Base-by-base conservation (phyloP, 2,113 vertebrate species). In the Sclerurus mexicanus region DNA sequence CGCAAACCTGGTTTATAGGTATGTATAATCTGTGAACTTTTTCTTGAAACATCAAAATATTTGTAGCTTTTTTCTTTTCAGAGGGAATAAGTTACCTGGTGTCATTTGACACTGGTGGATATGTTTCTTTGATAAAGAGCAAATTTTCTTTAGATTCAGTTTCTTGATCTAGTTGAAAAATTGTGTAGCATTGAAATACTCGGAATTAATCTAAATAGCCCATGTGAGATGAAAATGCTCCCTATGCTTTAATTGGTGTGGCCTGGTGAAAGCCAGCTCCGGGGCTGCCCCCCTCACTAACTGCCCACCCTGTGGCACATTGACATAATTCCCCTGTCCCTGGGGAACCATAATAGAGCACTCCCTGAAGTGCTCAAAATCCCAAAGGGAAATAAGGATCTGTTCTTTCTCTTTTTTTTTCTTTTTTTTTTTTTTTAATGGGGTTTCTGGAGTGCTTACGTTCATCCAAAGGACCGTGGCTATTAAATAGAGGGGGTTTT, bases 11-110 rank as follows among this genome's bases (percentile, higher is more conserved):
- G 8, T 81, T 94, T 90, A 33, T 59, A 59, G 66, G 28, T 96
- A 76, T 39, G 93, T 91, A 44, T 4, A 87, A 35, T 89, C 75
- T 14, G n/a, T 92, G 72, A 94, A 86, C n/a, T 85, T 95, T 93
- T 91, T 78, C 88, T 94, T 88, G 59, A 87, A 93, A 91, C 93
- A 93, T 46, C 55, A 91, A 88, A 96, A 91, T 94, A 89, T 94
- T 85, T 94, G 59, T 87, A 71, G 79, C 33, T 46, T 85, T 67
- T 90, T 84, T 28, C 67, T 76, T 89, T 81, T 1, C 3, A 81
- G 71, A 44, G 81, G 8, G 20, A 74, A 76, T 94, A 87, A 89
- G 84, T 94, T 72, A 55, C 33, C 40, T 58, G 69, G 28, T 85
- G 49, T 94, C 56, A 33, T 85, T 93, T 94, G 80, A 76, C 63